Base-by-base conservation (phyloP, 2,797 vertebrate species). In the Hippoglossus hippoglossus region DNA sequence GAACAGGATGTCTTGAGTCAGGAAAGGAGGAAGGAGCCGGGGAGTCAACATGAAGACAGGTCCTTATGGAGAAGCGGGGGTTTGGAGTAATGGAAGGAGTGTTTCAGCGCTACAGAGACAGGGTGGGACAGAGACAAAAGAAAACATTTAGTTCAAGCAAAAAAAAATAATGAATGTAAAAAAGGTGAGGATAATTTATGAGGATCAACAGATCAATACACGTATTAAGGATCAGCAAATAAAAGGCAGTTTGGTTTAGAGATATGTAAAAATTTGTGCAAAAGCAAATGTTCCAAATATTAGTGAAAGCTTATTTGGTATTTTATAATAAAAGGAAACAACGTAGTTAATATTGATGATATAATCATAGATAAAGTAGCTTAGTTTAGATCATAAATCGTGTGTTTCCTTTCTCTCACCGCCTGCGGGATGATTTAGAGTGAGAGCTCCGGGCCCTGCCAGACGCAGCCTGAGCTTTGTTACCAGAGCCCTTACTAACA, bases 71-170 rank as follows among this genome's bases (percentile, higher is more conserved):
- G 89, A 85, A 83, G 81, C 87, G 63, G 87, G 83, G 88, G 77
- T 64, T 90, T 84, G 91, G 84, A 87, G 85, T 88, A 85, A 93
- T 88, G 89, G 80, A 67, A 82, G 85, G 84, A 80, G 89, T 60
- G 86, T 87, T 88, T 95, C 93, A 95, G 89, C 94, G 93, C 94
- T 95, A 93, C 81, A 81, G 85, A 93, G 85, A 94, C 92, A 89
- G 67, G 86, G 75, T 81, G 87, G 87, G 82, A 93, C 86, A 94
- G 68, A 91, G 74, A 89, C 82, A 93, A 75, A 84, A 85, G 56
- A 81, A 81, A 81, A 84, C 57, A 89, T 90, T 92, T 86, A 91
- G 84, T 90, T 64, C 34, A 79, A 85, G 56, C 19, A 25, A 59
- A 63, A 61, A 63, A 52, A 63, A 64, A 55, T 67, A 54, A 61